Conservation (phyloP, 2,888 invertebrate species). For the Acholoe squamosa region DNA sequence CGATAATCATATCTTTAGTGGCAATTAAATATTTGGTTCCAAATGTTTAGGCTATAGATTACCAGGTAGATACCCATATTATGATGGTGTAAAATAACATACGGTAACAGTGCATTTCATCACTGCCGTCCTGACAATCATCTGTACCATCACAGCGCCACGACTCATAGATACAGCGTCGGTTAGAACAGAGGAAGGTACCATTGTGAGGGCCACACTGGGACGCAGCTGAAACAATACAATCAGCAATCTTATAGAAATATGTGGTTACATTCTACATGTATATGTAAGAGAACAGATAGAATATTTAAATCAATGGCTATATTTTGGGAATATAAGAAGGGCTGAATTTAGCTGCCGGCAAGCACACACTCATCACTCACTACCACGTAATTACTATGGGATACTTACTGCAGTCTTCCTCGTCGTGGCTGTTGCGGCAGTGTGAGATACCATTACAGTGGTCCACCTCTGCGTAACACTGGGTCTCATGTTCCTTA, state of each 20-base stretch:
- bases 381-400: no score
- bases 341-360: no score
- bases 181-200: slow-evolving; percentile 84
- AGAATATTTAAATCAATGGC: no score
- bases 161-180: slow-evolving; percentile 83
- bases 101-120: slow-evolving; percentile 84
- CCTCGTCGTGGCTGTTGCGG: slow-evolving; percentile 77
- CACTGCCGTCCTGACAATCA: slow-evolving; percentile 85
- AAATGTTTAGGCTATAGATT: no score
- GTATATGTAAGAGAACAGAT: no score
- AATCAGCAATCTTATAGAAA: neutral
- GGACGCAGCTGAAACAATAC: slow-evolving; percentile 70
- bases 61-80: neutral
- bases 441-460: slow-evolving; percentile 79
- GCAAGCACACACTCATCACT: no score
- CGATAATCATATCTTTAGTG: no score
- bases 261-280: neutral
- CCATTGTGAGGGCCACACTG: slow-evolving; percentile 79
- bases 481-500: slow-evolving; percentile 65
- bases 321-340: no score
- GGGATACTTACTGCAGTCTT: slow-evolving; percentile 77
- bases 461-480: slow-evolving; percentile 75
- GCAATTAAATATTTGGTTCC: no score
- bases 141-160: slow-evolving; percentile 84
- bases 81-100: slow-evolving; percentile 65